These are phyloP conservation scores for Oxyscelio sp. DNA, from an alignment of 2,888 invertebrate genomes.

Conservation along the genomic window DNA sequence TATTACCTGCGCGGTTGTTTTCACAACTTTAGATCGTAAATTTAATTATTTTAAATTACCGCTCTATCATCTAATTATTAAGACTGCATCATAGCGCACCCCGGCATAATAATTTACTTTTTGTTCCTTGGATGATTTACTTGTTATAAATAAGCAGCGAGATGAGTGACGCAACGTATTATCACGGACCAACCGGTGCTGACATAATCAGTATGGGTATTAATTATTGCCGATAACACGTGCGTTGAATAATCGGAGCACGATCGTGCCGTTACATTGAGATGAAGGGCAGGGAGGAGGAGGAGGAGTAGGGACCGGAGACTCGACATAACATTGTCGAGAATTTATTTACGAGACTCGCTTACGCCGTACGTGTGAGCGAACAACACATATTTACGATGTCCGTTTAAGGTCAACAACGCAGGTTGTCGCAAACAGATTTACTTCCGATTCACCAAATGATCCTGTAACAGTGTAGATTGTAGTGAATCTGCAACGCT, in stretches of 20 bases:
- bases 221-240: slow-evolving; percentile 72
- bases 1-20: too few species aligned
- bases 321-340: slow-evolving; percentile 46
- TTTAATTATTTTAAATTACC: too few species aligned
- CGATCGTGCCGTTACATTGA: slow-evolving; percentile 38
- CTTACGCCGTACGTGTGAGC: slow-evolving; percentile 49
- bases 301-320: neutral
- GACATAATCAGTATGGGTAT: slow-evolving; percentile 72
- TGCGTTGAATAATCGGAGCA: slow-evolving; percentile 65
- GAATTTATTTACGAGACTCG: slow-evolving; percentile 61
- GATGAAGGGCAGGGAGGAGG: slow-evolving; percentile 13
- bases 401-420: slow-evolving; percentile 71
- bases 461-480: neutral
- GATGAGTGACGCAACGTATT: slow-evolving; percentile 64
- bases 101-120: too few species aligned
- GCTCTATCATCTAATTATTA: too few species aligned
- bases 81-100: too few species aligned
- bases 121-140: slow-evolving; percentile 9
- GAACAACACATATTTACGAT: slow-evolving; percentile 64
- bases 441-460: slow-evolving; percentile 54
- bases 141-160: slow-evolving; percentile 47
- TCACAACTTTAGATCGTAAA: too few species aligned
- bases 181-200: slow-evolving; percentile 50
- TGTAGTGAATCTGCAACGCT: slow-evolving; percentile 1
- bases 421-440: slow-evolving; percentile 62